Evolutionary conservation across 2,888 invertebrate species (phyloP).

Genomic region (Drosophila phalerata): DNA sequence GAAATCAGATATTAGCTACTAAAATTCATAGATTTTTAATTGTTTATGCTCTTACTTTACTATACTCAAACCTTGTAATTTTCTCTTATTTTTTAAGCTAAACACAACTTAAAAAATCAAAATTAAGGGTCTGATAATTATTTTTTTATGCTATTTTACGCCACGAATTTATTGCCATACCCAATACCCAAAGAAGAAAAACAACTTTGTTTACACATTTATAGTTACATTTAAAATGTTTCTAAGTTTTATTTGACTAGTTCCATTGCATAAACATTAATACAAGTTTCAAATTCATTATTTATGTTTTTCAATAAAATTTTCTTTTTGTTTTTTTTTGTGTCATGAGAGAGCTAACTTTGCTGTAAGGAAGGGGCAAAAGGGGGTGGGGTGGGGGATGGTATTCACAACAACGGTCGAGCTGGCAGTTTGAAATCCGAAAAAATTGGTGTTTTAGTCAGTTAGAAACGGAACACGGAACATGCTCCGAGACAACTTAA

Average conservation of each 20-base stretch:
- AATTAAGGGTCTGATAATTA: no score
- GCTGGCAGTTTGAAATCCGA: slow-evolving; percentile 62
- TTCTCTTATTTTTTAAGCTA: no score
- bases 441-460: slow-evolving; percentile 81
- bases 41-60: no score
- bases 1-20: no score
- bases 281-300: slow-evolving; percentile 75
- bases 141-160: no score
- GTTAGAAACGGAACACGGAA: slow-evolving; percentile 45
- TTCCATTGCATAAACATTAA: slow-evolving; percentile 82
- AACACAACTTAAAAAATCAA: no score
- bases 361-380: slow-evolving; percentile 19
- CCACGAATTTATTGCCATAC: no score
- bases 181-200: slow-evolving; percentile 26
- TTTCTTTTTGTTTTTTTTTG: slow-evolving; percentile 41
- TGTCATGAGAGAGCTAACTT: slow-evolving; percentile 53
- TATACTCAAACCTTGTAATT: no score
- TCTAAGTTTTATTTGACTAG: slow-evolving; percentile 83
- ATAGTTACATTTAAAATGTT: slow-evolving; percentile 82
- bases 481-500: slow-evolving; percentile 63
- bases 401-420: slow-evolving; percentile 52
- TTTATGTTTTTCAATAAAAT: slow-evolving; percentile 46
- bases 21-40: no score
- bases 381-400: neutral
- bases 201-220: slow-evolving; percentile 65